Evolutionary conservation across 2,888 invertebrate species (phyloP), one percentile per base, ranked within the genome.

Genomic region (Drosophila histrio): DNA sequence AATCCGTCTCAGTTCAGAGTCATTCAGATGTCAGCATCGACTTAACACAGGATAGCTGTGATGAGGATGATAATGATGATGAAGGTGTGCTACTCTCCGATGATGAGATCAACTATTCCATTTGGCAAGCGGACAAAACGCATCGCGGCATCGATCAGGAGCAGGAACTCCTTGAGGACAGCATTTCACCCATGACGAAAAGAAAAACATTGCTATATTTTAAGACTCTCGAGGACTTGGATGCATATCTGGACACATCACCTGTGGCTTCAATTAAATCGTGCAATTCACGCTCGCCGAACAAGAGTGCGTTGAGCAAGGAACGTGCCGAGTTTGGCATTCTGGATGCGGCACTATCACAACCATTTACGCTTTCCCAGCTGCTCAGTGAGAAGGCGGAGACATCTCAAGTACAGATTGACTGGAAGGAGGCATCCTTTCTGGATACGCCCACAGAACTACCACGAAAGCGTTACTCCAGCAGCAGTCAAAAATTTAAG

Each of bases 71-170:
- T 2, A 52, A 58, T 8, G 62, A 30, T 15, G 60, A 79, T 49
- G 85, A 86, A n/a, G 93, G 93, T 39, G 72, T 87, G 7, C 38
- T 91, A 7, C 75, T 92, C 19, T 91, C 91, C 1, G 94, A 95
- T 81, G 94, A 94, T 75, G 95, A 95, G 91, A 90, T 95, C 19
- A 93, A 95, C 82, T 94, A 95, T 90, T 95, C 95, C 0, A 88
- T 94, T 46, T 91, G 92, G 82, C 88, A 85, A 49, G 87, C 90
- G 6, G 74, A 89, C 52, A 89, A 84, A 57, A 72, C 77, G 2
- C 53, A 34, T 9, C 54, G 30, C 0, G 32, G 32, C 13, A 13
- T 13, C 6, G 32, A 57, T 2, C 9, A 47, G 9, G 34, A 39
- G 4, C 39, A 67, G 5, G 32, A 6, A 9, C 34, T 8, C n/a